phyloP scores from a whole-genome alignment of 2,888 invertebrate species.

The Heliconius cydno region DNA sequence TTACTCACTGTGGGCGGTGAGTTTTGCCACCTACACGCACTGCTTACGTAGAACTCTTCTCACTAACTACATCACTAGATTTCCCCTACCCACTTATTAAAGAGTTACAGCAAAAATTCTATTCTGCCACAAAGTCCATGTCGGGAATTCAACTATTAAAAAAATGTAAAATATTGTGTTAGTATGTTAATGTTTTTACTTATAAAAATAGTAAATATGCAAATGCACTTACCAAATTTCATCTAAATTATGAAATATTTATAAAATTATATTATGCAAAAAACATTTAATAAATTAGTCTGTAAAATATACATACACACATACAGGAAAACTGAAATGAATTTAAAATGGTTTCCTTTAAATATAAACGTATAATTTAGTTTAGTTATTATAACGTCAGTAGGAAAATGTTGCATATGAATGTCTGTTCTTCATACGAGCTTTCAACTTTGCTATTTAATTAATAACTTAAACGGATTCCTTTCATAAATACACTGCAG shows the following conservation, averaged over 20 bases:
- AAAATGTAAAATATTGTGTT: too few relatives aligned
- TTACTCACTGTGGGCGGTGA: not conserved
- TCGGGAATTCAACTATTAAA: too few relatives aligned
- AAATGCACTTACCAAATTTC: not conserved
- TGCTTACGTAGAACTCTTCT: not conserved
- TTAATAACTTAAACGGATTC: slow-evolving; percentile 13
- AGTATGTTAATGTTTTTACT: too few relatives aligned
- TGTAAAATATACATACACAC: not conserved
- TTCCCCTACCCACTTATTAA: not conserved
- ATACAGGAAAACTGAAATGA: not conserved
- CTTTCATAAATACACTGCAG: slow-evolving; percentile 23
- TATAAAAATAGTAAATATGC: not conserved
- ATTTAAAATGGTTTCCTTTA: not conserved
- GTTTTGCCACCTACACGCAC: too few relatives aligned
- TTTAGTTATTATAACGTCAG: not conserved
- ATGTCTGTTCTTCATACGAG: slow-evolving; percentile 9
- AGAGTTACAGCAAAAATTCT: too few relatives aligned
- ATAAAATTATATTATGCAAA: not conserved
- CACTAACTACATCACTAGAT: not conserved
- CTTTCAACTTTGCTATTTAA: slow-evolving; percentile 31
- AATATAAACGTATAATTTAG: not conserved
- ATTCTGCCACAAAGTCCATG: too few relatives aligned
- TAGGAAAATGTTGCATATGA: slow-evolving; percentile 11
- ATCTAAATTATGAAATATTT: not conserved
- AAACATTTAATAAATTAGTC: not conserved